Evolutionary conservation across 2,113 vertebrate species (phyloP).

Genomic region (Sebastes schlegelii): DNA sequence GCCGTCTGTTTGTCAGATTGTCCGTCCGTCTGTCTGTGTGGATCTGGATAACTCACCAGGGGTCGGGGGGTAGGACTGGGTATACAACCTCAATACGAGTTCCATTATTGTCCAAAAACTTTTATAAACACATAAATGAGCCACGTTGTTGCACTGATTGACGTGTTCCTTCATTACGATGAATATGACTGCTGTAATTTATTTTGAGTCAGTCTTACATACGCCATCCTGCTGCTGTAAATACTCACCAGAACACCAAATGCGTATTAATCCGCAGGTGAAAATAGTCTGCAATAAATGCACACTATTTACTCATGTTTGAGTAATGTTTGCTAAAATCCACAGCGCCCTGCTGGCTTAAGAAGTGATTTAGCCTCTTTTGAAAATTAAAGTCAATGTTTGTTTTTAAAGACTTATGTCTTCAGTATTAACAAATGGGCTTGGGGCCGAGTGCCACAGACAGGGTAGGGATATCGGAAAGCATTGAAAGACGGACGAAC

Average conservation of each 20-base stretch:
- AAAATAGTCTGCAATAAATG: too few relatives aligned
- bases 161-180: neutral
- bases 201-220: neutral
- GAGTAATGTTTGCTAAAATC: too few relatives aligned
- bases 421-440: neutral
- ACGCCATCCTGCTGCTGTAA: neutral
- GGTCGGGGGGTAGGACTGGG: neutral
- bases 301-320: too few relatives aligned
- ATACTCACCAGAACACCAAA: neutral
- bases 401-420: neutral
- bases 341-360: neutral
- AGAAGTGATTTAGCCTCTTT: neutral
- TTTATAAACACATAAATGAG: neutral
- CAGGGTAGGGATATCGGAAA: neutral
- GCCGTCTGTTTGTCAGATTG: slow-evolving; percentile 53
- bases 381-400: neutral
- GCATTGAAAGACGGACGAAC: neutral
- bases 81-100: neutral
- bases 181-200: neutral
- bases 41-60: slow-evolving; percentile 19
- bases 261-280: too few relatives aligned
- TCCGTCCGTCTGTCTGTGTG: slow-evolving; percentile 13
- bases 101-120: neutral
- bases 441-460: neutral
- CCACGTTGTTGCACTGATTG: neutral